Conservation (phyloP, 2,888 invertebrate genomes). For the Tetranychus piercei region DNA sequence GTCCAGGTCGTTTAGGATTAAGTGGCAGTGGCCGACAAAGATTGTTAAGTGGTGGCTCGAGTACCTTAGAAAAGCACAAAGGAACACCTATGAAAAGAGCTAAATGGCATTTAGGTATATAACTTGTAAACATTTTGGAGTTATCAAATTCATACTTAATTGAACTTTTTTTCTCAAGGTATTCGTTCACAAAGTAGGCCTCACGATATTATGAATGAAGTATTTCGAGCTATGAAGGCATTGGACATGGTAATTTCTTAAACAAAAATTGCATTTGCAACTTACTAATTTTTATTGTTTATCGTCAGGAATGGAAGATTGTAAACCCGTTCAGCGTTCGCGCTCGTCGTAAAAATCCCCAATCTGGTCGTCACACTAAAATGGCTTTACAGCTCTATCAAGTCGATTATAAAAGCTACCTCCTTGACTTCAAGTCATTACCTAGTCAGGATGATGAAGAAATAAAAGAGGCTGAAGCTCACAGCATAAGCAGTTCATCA, state of each 20-base stretch:
- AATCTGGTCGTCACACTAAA: constrained; percentile 68
- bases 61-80: constrained; percentile 33
- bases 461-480: constrained; percentile 12
- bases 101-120: constrained; percentile 36
- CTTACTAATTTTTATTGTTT: constrained; percentile 19
- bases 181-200: constrained; percentile 97
- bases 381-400: constrained; percentile 98
- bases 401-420: constrained; percentile 91
- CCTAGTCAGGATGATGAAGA: constrained; percentile 34
- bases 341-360: constrained; percentile 69
- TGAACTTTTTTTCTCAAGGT: constrained; percentile 30
- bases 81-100: constrained; percentile 43
- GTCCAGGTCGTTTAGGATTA: constrained; percentile 59
- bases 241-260: constrained; percentile 54
- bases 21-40: constrained; percentile 26
- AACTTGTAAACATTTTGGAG: background rate
- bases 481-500: constrained; percentile 15
- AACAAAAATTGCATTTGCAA: background rate
- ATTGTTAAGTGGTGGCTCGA: constrained; percentile 14
- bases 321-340: constrained; percentile 89
- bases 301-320: constrained; percentile 75
- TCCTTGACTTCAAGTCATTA: constrained; percentile 87
- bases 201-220: constrained; percentile 98
- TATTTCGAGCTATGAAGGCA: constrained; percentile 95
- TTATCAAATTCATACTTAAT: background rate